Conservation (phyloP, 2,888 invertebrate species). For the Blastobasis adustella region DNA sequence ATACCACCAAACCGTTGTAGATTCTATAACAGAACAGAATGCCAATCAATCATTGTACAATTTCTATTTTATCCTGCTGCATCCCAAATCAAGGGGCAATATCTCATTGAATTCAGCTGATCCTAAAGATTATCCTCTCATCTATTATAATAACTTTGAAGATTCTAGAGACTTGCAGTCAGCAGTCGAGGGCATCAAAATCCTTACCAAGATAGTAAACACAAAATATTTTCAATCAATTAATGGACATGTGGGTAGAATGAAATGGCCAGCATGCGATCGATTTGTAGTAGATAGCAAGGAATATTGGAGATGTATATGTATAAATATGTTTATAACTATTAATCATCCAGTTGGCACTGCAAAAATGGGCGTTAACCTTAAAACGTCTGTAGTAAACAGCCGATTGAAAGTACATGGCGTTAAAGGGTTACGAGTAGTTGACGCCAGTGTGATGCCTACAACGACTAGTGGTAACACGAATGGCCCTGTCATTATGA, state of each 20-base stretch:
- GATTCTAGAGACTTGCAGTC: conserved; percentile 57
- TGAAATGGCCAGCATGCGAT: conserved; percentile 18
- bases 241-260: conserved; percentile 15
- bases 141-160: conserved; percentile 75
- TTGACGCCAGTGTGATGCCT: conserved; percentile 79
- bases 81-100: conserved; percentile 58
- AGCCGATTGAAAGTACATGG: conserved; percentile 52
- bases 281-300: conserved; percentile 13
- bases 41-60: conserved; percentile 24
- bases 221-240: conserved; percentile 18
- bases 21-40: conserved; percentile 19
- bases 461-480: conserved; percentile 74
- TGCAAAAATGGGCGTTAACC: conserved; percentile 65
- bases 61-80: conserved; percentile 31
- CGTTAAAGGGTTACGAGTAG: conserved; percentile 70
- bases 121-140: conserved; percentile 71
- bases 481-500: conserved; percentile 75
- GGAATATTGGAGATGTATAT: conserved; percentile 21
- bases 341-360: conserved; percentile 81
- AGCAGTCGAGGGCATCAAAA: conserved; percentile 15
- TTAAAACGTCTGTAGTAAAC: conserved; percentile 43
- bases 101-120: conserved; percentile 64
- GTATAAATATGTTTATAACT: conserved; percentile 47
- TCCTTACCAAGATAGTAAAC: conserved; percentile 16
- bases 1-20: conserved; percentile 21